Conservation (phyloP, 92 coral and sea anemone genomes). For the Paragorgia papillata region DNA sequence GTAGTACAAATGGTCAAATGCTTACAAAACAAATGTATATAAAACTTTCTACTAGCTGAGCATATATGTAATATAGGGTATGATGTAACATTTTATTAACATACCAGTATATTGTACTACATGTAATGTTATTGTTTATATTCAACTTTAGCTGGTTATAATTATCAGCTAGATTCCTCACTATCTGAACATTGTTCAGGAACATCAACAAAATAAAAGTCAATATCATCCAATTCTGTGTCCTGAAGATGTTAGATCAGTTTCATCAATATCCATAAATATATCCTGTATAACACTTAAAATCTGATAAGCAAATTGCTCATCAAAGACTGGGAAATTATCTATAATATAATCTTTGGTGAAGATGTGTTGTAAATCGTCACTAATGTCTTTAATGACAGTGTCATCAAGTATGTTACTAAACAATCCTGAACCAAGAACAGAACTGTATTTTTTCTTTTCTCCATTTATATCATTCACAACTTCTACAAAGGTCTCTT, state of each 20-base stretch:
- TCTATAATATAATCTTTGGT: constrained; percentile 44
- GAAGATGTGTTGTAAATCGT: constrained; percentile 34
- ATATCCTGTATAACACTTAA: constrained; percentile 48
- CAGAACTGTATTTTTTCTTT: constrained; percentile 19
- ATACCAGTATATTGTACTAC: no score
- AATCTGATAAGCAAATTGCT: constrained; percentile 29
- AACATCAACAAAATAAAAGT: constrained; percentile 53
- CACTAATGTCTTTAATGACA: constrained; percentile 37
- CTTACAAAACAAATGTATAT: not conserved
- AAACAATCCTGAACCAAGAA: constrained; percentile 15
- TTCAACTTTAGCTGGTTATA: not conserved
- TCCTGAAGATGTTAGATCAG: constrained; percentile 13
- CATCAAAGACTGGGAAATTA: constrained; percentile 48
- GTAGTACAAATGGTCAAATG: not conserved
- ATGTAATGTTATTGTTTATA: no score
- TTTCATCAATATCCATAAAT: constrained; percentile 56
- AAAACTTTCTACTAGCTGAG: not conserved
- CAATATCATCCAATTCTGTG: constrained; percentile 36
- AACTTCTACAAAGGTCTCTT: constrained; percentile 39
- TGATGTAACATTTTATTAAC: no score
- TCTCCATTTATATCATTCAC: constrained; percentile 31
- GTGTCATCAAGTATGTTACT: constrained; percentile 36
- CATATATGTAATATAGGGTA: no score
- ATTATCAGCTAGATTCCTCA: constrained; percentile 7
- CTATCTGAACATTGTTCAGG: constrained; percentile 39